Percentiles rank a stretch among this genome's conserved stretches.
phyloP scores from a whole-genome alignment of 2,113 vertebrate species.

The Lota lota region DNA sequence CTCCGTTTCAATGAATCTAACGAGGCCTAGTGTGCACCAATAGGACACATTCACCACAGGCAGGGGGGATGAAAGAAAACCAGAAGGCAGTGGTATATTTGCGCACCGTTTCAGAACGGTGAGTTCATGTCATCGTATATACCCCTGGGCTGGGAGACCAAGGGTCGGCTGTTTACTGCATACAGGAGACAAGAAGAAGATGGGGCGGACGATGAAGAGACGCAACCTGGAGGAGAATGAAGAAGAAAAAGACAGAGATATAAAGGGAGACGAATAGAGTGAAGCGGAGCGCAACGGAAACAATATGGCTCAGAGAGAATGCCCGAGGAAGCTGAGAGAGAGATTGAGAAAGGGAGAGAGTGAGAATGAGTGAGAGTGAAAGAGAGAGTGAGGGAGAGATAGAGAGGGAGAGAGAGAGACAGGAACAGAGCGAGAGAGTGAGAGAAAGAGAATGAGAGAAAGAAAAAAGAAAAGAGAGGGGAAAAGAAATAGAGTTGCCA shows the following conservation, averaged over 20 bases:
- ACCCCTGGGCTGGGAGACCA: conserved; percentile 28
- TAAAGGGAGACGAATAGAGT: conserved; percentile 14
- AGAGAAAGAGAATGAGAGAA: conserved; percentile 10
- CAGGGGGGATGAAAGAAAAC: not conserved
- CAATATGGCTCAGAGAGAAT: too few relatives aligned
- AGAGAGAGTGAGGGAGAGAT: conserved; percentile 11
- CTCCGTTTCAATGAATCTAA: not conserved
- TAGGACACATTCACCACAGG: conserved; percentile 33
- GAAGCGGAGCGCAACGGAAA: not conserved
- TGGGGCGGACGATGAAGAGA: too few relatives aligned
- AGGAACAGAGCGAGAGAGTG: conserved; percentile 5
- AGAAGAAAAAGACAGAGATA: conserved; percentile 22
- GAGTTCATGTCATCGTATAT: conserved; percentile 51
- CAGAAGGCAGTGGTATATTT: conserved; percentile 30
- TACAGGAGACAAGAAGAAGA: conserved; percentile 22
- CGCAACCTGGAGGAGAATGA: too few relatives aligned
- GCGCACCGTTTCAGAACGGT: conserved; percentile 31
- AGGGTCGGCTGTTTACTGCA: conserved; percentile 32
- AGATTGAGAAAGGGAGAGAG: too few relatives aligned
- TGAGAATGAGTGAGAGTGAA: too few relatives aligned
- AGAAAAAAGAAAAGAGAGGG: conserved; percentile 2
- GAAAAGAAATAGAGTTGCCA: conserved; percentile 60
- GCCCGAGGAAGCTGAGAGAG: too few relatives aligned
- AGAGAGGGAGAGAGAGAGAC: too few relatives aligned
- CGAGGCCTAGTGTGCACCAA: not conserved